phyloP scores from a whole-genome alignment of 2,113 vertebrate species.

The Sebastes fasciatus region DNA sequence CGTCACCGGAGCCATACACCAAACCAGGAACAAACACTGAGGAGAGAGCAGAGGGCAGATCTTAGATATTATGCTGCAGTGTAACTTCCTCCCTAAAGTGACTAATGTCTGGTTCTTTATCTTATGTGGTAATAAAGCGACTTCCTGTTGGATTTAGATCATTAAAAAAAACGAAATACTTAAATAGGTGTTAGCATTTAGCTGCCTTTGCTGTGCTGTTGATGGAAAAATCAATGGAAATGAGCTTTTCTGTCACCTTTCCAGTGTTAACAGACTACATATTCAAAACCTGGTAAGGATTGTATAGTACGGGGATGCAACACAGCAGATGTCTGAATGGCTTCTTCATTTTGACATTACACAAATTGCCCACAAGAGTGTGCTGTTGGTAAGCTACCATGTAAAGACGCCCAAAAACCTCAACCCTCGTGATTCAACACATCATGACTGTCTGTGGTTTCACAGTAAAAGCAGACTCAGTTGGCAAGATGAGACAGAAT shows the following conservation, averaged over 20 bases:
- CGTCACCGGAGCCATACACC: constrained; percentile 94
- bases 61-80: neutral
- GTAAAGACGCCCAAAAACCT: neutral
- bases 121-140: neutral
- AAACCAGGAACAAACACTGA: constrained; percentile 96
- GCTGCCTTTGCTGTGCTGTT: too few relatives aligned
- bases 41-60: constrained; percentile 15
- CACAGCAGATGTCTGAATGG: neutral
- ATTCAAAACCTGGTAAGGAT: neutral
- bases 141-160: neutral
- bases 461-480: neutral
- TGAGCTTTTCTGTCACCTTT: neutral
- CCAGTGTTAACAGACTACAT: neutral
- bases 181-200: too few relatives aligned
- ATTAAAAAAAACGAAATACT: too few relatives aligned
- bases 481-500: neutral
- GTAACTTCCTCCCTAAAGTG: neutral
- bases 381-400: neutral
- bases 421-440: neutral
- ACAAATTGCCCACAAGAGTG: constrained; percentile 36
- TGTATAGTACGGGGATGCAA: too few relatives aligned
- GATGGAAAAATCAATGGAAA: too few relatives aligned
- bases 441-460: neutral
- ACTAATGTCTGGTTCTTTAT: neutral
- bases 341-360: neutral